A percentile compares a stretch with the other conserved stretches of the same genome.
Evolutionary conservation across 2,113 vertebrate species (phyloP).

Genomic region (Sakesphorus luctuosus): DNA sequence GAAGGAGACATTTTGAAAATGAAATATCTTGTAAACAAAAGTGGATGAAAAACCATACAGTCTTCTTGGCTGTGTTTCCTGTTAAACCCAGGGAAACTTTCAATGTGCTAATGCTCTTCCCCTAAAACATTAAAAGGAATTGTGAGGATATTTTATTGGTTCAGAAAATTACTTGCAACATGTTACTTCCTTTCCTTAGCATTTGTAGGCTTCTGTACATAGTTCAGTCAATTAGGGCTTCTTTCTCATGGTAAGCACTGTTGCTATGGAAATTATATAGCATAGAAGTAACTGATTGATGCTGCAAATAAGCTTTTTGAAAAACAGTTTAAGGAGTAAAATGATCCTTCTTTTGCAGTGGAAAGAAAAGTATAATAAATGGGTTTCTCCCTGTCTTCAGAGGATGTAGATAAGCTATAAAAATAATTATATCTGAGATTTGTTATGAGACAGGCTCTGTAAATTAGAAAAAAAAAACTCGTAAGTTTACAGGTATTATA

Average conservation of each 20-base stretch:
- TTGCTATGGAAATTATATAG: constrained; percentile 59
- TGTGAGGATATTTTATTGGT: neutral
- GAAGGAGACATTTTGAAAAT: neutral
- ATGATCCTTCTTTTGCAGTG: neutral
- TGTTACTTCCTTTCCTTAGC: neutral
- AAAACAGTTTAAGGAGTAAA: constrained; percentile 12
- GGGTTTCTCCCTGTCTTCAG: neutral
- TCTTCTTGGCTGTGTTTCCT: neutral
- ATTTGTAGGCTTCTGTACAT: neutral
- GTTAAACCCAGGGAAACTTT: neutral
- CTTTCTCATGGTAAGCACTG: neutral
- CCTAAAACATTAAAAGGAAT: neutral
- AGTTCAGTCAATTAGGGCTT: neutral
- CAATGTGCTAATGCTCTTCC: neutral
- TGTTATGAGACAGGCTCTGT: neutral
- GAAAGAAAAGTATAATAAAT: neutral
- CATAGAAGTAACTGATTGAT: neutral
- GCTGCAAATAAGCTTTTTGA: neutral
- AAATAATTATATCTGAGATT: neutral
- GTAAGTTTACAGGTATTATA: neutral
- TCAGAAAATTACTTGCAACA: neutral
- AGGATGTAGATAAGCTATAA: neutral
- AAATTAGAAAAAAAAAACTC: neutral
- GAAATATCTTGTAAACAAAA: neutral
- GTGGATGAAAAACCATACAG: neutral